Percentiles rank a stretch among this genome's conserved stretches.
Conservation (phyloP, 1,140 invertebrate genomes). For the Drosophila saltans region DNA sequence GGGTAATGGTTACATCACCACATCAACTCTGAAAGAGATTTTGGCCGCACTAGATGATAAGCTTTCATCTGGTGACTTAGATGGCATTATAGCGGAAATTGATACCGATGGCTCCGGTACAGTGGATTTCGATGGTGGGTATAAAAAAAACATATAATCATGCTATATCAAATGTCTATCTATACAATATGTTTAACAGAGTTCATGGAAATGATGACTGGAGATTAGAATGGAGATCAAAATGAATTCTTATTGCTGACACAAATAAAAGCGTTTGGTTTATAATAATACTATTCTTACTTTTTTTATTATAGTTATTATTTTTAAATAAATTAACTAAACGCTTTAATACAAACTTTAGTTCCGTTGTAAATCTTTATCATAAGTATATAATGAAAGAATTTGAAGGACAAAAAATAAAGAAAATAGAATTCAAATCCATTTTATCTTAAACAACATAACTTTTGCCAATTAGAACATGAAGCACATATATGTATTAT, state of each 20-base stretch:
- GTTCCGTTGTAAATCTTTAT: conserved; percentile 49
- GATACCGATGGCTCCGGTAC: conserved; percentile 97
- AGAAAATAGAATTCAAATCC: conserved; percentile 18
- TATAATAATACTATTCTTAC: conserved; percentile 69
- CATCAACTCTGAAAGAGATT: conserved; percentile 94
- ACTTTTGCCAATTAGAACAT: conserved; percentile 44
- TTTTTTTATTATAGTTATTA: conserved; percentile 60
- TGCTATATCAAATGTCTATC: not conserved
- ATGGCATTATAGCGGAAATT: conserved; percentile 96
- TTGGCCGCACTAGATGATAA: conserved; percentile 95
- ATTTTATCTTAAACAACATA: conserved; percentile 45
- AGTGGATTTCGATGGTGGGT: conserved; percentile 92
- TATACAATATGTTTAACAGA: conserved; percentile 84
- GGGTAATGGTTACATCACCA: conserved; percentile 97
- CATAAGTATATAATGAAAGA: conserved; percentile 49
- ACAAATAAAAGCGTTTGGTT: conserved; percentile 49
- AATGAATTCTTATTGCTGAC: conserved; percentile 37
- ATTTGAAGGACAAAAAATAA: conserved; percentile 21
- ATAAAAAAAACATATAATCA: too few species aligned
- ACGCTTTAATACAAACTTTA: conserved; percentile 72
- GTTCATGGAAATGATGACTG: conserved; percentile 95
- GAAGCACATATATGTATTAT: conserved; percentile 56
- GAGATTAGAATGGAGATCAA: conserved; percentile 83
- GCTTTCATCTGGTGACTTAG: conserved; percentile 91
- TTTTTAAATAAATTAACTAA: conserved; percentile 80